Evolutionary conservation across 2,113 vertebrate species (phyloP).

Genomic region (Halichoeres trimaculatus): DNA sequence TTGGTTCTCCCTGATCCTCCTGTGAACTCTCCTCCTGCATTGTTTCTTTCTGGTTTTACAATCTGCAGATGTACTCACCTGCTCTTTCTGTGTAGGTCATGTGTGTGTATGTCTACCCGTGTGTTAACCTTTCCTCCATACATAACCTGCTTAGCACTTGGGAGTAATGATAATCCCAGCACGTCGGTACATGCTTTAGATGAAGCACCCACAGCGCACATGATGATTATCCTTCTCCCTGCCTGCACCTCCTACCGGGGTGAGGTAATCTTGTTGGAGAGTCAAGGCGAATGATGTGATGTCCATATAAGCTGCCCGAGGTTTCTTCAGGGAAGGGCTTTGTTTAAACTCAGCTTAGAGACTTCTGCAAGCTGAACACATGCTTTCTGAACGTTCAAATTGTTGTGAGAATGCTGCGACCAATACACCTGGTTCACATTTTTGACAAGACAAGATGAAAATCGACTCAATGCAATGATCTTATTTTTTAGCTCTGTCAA

Average conservation of each 20-base stretch:
- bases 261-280: conserved; percentile 37
- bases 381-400: not conserved
- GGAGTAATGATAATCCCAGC: conserved; percentile 31
- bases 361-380: not conserved
- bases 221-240: conserved; percentile 41
- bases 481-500: no score
- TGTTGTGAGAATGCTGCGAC: not conserved
- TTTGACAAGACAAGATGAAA: not conserved
- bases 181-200: not conserved
- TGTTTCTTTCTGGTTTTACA: no score
- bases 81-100: not conserved
- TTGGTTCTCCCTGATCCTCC: no score
- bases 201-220: conserved; percentile 16
- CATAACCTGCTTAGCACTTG: conserved; percentile 38
- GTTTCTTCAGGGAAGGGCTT: conserved; percentile 17
- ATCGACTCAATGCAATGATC: no score
- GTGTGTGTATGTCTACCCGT: not conserved
- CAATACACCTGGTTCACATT: not conserved
- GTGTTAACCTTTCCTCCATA: conserved; percentile 10
- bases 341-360: not conserved
- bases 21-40: no score
- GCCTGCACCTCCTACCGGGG: conserved; percentile 8
- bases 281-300: conserved; percentile 36
- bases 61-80: not conserved
- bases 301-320: conserved; percentile 39